Evolutionary conservation across 2,888 invertebrate species (phyloP).

Genomic region (Eucera pruinosa): DNA sequence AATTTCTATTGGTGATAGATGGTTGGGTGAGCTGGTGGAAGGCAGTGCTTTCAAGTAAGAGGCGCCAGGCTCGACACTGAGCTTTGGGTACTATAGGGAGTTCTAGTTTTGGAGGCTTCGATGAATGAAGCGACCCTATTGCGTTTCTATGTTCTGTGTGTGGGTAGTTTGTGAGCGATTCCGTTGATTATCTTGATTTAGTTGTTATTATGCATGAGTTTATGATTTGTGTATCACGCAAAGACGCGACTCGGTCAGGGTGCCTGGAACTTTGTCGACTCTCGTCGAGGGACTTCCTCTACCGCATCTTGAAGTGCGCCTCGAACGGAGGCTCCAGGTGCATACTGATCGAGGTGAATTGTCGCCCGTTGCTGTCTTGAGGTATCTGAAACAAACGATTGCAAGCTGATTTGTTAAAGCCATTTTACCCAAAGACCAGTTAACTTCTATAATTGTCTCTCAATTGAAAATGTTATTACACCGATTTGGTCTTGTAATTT

Average conservation of each 20-base stretch:
- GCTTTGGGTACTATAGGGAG: background rate
- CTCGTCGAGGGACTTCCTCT: slow-evolving; percentile 24
- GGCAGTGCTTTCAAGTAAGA: slow-evolving; percentile 31
- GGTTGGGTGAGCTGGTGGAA: background rate
- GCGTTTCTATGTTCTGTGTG: background rate
- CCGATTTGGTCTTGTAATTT: background rate
- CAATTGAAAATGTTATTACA: background rate
- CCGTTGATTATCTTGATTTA: background rate
- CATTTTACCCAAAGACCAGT: too few species aligned
- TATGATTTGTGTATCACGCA: slow-evolving; percentile 12
- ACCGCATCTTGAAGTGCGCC: slow-evolving; percentile 69
- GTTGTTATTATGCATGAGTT: slow-evolving; percentile 20
- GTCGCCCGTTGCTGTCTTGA: slow-evolving; percentile 63
- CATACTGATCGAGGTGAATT: slow-evolving; percentile 52
- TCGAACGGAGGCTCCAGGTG: slow-evolving; percentile 59
- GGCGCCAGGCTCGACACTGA: background rate
- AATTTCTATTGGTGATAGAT: background rate
- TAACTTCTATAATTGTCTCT: background rate
- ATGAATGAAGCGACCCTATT: background rate
- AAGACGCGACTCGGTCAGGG: background rate
- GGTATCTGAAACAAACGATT: slow-evolving; percentile 75
- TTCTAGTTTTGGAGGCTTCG: too few species aligned
- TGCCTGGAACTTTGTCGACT: background rate
- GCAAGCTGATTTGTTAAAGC: background rate
- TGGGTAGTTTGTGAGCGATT: background rate